A percentile compares a stretch with the other conserved stretches of the same genome.
These are phyloP conservation scores for Idris sp. DNA, from an alignment of 1,140 invertebrate genomes.

Conservation along the genomic window DNA sequence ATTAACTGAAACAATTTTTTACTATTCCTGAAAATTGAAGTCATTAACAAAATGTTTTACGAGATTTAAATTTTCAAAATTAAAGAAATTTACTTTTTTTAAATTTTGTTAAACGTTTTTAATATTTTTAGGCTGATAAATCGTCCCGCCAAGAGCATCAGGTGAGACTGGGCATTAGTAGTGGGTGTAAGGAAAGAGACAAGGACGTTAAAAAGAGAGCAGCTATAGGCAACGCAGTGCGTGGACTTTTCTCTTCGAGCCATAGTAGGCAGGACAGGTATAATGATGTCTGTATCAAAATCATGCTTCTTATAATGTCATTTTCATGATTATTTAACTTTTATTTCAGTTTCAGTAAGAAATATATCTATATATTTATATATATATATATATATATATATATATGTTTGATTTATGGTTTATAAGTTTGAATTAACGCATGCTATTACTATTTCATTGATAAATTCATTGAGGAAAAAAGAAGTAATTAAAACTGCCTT, in stretches of 20 bases:
- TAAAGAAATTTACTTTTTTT: too few relatives aligned
- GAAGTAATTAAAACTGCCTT: too few relatives aligned
- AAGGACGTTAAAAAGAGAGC: conserved; percentile 76
- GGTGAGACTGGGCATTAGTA: conserved; percentile 68
- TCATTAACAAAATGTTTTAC: too few relatives aligned
- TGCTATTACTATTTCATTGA: conserved; percentile 6
- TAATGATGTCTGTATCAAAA: conserved; percentile 79
- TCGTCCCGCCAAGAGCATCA: conserved; percentile 71
- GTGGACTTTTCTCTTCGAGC: conserved; percentile 76
- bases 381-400: too few relatives aligned
- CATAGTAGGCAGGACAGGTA: conserved; percentile 79
- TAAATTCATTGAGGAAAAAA: too few relatives aligned
- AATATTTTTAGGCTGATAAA: conserved; percentile 70
- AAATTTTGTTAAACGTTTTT: neutral
- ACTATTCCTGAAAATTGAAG: too few relatives aligned
- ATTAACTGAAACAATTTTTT: too few relatives aligned
- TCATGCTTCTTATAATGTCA: conserved; percentile 78
- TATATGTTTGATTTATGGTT: too few relatives aligned
- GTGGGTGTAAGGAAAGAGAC: conserved; percentile 72
- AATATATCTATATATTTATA: conserved; percentile 7
- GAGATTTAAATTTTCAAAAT: too few relatives aligned
- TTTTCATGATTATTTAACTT: conserved; percentile 63
- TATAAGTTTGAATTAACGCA: conserved; percentile 10
- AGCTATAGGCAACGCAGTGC: conserved; percentile 78
- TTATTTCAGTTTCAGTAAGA: conserved; percentile 56